Evolutionary conservation across 1,140 invertebrate species (phyloP).

Genomic region (Neuroterus valhalla): DNA sequence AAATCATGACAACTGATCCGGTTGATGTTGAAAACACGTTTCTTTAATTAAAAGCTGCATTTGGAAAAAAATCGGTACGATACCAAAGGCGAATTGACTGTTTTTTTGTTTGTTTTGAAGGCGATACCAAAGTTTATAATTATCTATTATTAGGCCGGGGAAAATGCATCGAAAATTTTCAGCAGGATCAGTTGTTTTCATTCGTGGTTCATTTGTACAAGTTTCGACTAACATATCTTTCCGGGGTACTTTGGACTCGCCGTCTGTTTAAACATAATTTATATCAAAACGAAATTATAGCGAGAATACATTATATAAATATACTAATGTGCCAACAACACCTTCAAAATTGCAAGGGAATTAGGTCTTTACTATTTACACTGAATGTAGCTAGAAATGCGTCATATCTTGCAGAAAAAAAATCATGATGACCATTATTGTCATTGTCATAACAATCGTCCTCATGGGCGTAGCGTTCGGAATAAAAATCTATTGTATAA

Average conservation of each 20-base stretch:
- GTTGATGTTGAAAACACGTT: slow-evolving; percentile 44
- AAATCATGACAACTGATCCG: slow-evolving; percentile 50
- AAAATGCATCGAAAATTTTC: slow-evolving; percentile 8
- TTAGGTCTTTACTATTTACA: slow-evolving; percentile 67
- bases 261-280: slow-evolving; percentile 36
- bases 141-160: slow-evolving; percentile 31
- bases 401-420: slow-evolving; percentile 64
- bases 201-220: slow-evolving; percentile 55
- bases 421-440: slow-evolving; percentile 45
- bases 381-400: slow-evolving; percentile 58
- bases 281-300: slow-evolving; percentile 38
- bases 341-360: slow-evolving; percentile 61
- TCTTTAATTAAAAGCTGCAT: slow-evolving; percentile 39
- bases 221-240: slow-evolving; percentile 67
- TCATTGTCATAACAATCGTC: slow-evolving; percentile 41
- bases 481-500: slow-evolving; percentile 41
- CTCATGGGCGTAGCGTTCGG: slow-evolving; percentile 27
- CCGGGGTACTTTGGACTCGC: slow-evolving; percentile 61
- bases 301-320: slow-evolving; percentile 34
- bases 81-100: slow-evolving; percentile 63
- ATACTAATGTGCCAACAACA: slow-evolving; percentile 72
- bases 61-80: slow-evolving; percentile 52
- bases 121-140: slow-evolving; percentile 60
- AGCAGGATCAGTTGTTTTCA: slow-evolving; percentile 52
- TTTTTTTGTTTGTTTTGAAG: slow-evolving; percentile 51